Percentiles rank a stretch among this genome's conserved stretches.
phyloP scores from a whole-genome alignment of 2,113 vertebrate species.

The Cranoglanis bouderius region DNA sequence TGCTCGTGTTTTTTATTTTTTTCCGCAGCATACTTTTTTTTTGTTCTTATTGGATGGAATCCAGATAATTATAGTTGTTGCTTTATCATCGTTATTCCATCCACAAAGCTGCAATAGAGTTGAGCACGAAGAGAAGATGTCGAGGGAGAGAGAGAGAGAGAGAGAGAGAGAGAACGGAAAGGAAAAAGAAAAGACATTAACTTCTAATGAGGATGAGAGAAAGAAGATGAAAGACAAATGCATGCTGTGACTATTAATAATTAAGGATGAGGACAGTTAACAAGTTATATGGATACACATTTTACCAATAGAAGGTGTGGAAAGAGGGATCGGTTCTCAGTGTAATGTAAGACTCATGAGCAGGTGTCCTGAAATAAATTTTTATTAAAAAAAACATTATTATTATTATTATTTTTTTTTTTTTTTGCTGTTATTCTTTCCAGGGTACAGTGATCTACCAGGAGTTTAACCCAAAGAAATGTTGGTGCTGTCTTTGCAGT shows the following conservation, averaged over 20 bases:
- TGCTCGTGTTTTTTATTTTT: background rate
- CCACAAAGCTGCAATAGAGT: background rate
- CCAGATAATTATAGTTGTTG: background rate
- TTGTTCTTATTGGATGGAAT: background rate
- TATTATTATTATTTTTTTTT: no score
- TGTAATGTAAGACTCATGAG: background rate
- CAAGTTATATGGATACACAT: background rate
- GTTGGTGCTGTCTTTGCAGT: background rate
- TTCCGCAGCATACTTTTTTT: background rate
- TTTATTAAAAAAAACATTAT: no score
- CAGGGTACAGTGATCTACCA: background rate
- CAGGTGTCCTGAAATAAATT: no score
- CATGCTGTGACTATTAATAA: background rate
- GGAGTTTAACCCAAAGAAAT: background rate
- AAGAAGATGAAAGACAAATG: background rate
- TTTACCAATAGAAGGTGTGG: background rate
- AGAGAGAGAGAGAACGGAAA: background rate
- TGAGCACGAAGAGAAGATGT: background rate
- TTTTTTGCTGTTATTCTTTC: background rate
- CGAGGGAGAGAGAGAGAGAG: background rate
- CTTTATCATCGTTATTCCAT: background rate
- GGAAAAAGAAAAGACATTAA: background rate
- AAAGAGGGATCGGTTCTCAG: background rate
- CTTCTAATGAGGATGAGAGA: background rate
- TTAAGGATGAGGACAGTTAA: background rate